Base-by-base conservation (phyloP, 2,888 invertebrate genomes). In the Lepidonotus clava region DNA sequence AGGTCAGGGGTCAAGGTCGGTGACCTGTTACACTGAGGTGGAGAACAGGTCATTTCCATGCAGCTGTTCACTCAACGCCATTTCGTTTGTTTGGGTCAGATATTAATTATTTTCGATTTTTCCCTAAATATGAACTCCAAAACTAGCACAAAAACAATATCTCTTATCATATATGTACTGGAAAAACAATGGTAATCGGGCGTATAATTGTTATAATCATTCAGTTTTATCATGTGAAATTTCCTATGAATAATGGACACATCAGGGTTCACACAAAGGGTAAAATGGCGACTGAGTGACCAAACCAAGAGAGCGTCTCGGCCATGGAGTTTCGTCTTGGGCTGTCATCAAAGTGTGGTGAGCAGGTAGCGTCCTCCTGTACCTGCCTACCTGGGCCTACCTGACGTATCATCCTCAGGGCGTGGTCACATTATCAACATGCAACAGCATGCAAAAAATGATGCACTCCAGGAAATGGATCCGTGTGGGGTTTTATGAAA, bases 11-110 rank as follows among this genome's bases (percentile, higher is more conserved):
- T 80, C 80, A 80, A 32, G 46, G 32, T 80, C 46, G 24, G 21
- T 80, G 80, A 80, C 80, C 80, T 80, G 80, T 80, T 80, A 80
- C 80, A 80, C 28, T 46, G 80, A 46, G 80, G 46, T 32, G 46
- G 80, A 38, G 80, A 80, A 41, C 51, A 80, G 80, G 80, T 80
- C 80, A 80, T 51, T 80, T 46, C 28, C 80, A 41, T 34, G 80
- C 80, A 80, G 80, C 80, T 80, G 80, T 80, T 77, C 76, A 76
- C 76, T 38, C 76, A 24, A 24, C 18, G 18, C 80, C 80, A 80
- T 6, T 80, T 36, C 1, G 8, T 36, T 71, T 71, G 34, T 71
- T 38, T 71, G 71, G 24, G 24, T n/a, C n/a, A n/a, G n/a, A n/a
- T n/a, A n/a, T n/a, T n/a, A n/a, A n/a, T n/a, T n/a, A n/a, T n/a